Evolutionary conservation across 1,140 invertebrate species (phyloP).

Genomic region (Atopsyche davidsoni): DNA sequence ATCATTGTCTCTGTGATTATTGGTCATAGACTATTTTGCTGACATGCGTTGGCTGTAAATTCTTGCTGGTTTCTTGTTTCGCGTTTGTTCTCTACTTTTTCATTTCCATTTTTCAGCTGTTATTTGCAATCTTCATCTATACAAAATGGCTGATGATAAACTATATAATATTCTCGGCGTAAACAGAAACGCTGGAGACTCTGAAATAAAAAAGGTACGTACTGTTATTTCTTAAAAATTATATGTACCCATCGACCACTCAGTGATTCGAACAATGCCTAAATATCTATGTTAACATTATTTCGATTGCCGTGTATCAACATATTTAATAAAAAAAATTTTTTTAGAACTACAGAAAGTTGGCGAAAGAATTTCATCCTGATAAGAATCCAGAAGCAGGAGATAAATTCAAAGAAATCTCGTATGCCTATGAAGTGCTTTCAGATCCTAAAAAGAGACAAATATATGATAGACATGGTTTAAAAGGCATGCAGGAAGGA

Average conservation of each 20-base stretch:
- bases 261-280: no score
- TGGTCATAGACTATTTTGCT: no score
- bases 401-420: constrained; percentile 85
- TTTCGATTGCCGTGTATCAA: background rate
- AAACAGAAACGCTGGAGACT: constrained; percentile 63
- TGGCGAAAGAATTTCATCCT: constrained; percentile 84
- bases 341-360: constrained; percentile 70
- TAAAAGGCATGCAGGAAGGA: constrained; percentile 74
- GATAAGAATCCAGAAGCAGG: constrained; percentile 81
- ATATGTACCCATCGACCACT: no score
- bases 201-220: constrained; percentile 82
- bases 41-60: no score
- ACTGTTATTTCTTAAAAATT: no score
- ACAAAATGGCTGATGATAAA: constrained; percentile 65
- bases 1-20: no score
- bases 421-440: constrained; percentile 80
- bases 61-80: no score
- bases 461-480: constrained; percentile 68
- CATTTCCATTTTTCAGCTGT: no score
- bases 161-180: constrained; percentile 81
- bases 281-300: no score
- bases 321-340: background rate
- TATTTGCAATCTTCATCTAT: no score
- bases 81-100: no score
- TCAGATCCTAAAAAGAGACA: constrained; percentile 65